phyloP scores from a whole-genome alignment of 1,140 invertebrate species.

The Forficula auricularia region DNA sequence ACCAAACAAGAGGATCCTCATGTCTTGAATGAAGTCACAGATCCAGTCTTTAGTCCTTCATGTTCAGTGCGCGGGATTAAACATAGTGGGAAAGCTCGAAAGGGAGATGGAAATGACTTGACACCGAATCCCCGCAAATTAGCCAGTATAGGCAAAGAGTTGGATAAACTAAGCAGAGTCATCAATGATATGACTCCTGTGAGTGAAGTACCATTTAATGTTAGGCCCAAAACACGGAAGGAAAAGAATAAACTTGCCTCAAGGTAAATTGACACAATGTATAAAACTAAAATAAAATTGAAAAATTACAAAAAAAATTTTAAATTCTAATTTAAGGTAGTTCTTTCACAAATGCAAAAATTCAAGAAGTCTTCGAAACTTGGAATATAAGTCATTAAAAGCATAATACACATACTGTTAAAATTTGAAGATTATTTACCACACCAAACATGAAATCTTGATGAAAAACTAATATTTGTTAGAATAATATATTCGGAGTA shows the following conservation, averaged over 20 bases:
- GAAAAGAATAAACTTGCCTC: constrained; percentile 97
- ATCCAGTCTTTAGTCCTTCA: constrained; percentile 81
- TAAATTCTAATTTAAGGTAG: too few species aligned
- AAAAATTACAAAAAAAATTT: too few species aligned
- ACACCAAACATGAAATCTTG: too few species aligned
- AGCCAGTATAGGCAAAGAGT: constrained; percentile 73
- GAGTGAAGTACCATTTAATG: constrained; percentile 76
- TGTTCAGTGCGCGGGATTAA: constrained; percentile 80
- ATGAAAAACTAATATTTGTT: too few species aligned
- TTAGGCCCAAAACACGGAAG: constrained; percentile 77
- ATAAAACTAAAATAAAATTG: neutral
- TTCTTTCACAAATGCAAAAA: too few species aligned
- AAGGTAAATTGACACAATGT: constrained; percentile 26
- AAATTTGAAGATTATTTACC: too few species aligned
- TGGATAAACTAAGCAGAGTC: constrained; percentile 76
- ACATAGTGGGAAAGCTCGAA: constrained; percentile 83
- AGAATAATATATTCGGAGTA: too few species aligned
- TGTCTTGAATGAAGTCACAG: constrained; percentile 68
- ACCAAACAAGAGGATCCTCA: constrained; percentile 82
- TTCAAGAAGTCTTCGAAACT: too few species aligned
- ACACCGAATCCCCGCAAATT: constrained; percentile 88
- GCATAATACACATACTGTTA: too few species aligned
- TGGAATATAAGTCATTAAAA: too few species aligned
- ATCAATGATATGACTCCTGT: constrained; percentile 94
- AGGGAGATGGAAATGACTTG: constrained; percentile 94